These are phyloP conservation scores for Unio pictorum DNA, from an alignment of 2,888 invertebrate species.

Conservation along the genomic window DNA sequence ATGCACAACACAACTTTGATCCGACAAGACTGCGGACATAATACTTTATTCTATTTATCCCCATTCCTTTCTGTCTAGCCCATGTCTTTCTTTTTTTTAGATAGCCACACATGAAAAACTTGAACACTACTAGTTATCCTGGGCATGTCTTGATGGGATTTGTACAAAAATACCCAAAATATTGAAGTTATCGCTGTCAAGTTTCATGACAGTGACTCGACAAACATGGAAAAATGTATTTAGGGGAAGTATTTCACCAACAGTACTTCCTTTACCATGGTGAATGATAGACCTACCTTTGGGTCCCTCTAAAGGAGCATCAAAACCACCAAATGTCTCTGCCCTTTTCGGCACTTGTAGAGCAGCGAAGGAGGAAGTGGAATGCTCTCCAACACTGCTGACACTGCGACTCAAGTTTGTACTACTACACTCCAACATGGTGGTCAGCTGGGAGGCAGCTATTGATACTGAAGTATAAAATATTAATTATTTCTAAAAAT, in stretches of 20 bases:
- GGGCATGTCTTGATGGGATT: too few species aligned
- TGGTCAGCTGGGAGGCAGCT: conserved; percentile 65
- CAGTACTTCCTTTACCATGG: too few species aligned
- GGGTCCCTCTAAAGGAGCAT: conserved; percentile 71
- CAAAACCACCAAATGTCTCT: conserved; percentile 97
- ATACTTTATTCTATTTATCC: too few species aligned
- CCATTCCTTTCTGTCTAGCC: too few species aligned
- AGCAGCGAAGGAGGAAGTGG: conserved; percentile 85
- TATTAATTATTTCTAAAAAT: not conserved
- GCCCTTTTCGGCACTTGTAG: conserved; percentile 93
- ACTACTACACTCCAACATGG: conserved; percentile 73
- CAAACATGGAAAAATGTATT: not conserved
- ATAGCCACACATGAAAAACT: too few species aligned
- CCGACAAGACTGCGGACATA: too few species aligned
- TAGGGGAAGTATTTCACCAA: not conserved
- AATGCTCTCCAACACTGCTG: conserved; percentile 93
- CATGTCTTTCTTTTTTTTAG: too few species aligned
- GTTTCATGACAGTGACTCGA: too few species aligned
- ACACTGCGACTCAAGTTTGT: conserved; percentile 89
- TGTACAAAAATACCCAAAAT: too few species aligned
- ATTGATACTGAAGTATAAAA: conserved; percentile 28
- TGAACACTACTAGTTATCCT: too few species aligned
- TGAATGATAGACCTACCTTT: conserved; percentile 30
- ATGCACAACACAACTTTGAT: too few species aligned
- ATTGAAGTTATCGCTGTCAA: too few species aligned